Base-by-base conservation (phyloP, 2,797 vertebrate species). In the Ambastaia sidthimunki region DNA sequence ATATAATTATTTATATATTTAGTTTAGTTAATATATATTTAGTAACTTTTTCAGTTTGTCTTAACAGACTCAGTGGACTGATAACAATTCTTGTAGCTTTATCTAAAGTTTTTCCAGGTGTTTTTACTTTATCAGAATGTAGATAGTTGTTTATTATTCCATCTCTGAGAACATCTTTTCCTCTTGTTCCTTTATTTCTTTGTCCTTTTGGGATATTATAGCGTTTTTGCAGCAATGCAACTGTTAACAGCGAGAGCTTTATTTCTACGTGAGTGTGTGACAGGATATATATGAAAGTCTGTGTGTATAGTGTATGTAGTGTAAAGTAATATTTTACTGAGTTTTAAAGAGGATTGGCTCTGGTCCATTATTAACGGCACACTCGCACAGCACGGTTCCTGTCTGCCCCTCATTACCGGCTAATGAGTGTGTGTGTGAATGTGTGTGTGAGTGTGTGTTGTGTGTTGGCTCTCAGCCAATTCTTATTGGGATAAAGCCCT, bases 321-420 rank as follows among this genome's bases (percentile, higher is more conserved):
- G 50, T 71, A 34, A 11, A 41, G 54, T 63, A 62, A 34, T 3
- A 34, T 25, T 48, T 21, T 62, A 34, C 7, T 47, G 66, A 57
- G 59, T 63, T 74, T 67, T 48, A 65, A 48, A 63, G 52, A 69
- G 25, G 68, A 34, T 28, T 31, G 34, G 85, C 68, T 80, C 82
- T 52, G 21, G 85, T 34, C 52, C 72, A 60, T 82, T 92, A 91
- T 91, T 74, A 72, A 78, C 72, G 67, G 75, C 74, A 54, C 63
- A 70, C 71, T 54, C 76, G 71, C 80, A 19, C 80, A 76, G 78
- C 84, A 68, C 41, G 78, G 9, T 34, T 59, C 60, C 66, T 63
- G 81, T 68, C 74, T 82, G 71, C 66, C 78, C 71, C 66, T 86
- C 80, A 85, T 86, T 87, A 85, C 13, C 80, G 70, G 54, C 79